phyloP scores from a whole-genome alignment of 2,888 invertebrate genomes.

The Lamproptera curius region DNA sequence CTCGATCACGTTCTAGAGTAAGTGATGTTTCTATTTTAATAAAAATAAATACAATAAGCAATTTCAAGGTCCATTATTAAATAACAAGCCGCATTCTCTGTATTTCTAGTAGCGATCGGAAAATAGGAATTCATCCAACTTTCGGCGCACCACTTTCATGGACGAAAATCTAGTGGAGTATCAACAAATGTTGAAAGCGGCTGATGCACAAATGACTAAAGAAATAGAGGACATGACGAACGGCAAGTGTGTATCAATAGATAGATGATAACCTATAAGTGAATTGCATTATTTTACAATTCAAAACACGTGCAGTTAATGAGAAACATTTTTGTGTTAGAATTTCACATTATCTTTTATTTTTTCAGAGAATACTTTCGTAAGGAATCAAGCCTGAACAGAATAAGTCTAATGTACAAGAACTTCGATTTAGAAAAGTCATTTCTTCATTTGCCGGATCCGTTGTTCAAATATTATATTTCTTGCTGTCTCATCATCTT shows the following conservation, averaged over 20 bases:
- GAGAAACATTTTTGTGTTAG: too few relatives aligned
- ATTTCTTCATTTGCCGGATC: constrained; percentile 87
- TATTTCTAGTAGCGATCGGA: constrained; percentile 74
- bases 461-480: constrained; percentile 88
- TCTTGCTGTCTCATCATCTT: constrained; percentile 60
- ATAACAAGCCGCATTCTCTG: constrained; percentile 30
- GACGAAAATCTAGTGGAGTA: constrained; percentile 82
- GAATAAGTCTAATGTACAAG: constrained; percentile 68
- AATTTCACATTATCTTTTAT: too few relatives aligned
- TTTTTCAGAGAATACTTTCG: constrained; percentile 82
- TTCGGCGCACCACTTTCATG: constrained; percentile 81
- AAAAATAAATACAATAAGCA: neutral
- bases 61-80: constrained; percentile 15
- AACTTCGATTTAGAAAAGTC: constrained; percentile 81
- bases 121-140: constrained; percentile 50
- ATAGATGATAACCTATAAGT: neutral
- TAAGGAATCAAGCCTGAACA: constrained; percentile 76
- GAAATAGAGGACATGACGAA: constrained; percentile 92
- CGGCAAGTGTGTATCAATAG: constrained; percentile 78
- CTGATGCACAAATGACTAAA: constrained; percentile 86
- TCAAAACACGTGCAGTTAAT: too few relatives aligned
- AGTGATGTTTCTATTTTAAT: constrained; percentile 32
- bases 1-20: constrained; percentile 54
- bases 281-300: too few relatives aligned
- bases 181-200: constrained; percentile 81